Conservation (phyloP, 2,888 invertebrate genomes). For the Ariolimax columbianus region DNA sequence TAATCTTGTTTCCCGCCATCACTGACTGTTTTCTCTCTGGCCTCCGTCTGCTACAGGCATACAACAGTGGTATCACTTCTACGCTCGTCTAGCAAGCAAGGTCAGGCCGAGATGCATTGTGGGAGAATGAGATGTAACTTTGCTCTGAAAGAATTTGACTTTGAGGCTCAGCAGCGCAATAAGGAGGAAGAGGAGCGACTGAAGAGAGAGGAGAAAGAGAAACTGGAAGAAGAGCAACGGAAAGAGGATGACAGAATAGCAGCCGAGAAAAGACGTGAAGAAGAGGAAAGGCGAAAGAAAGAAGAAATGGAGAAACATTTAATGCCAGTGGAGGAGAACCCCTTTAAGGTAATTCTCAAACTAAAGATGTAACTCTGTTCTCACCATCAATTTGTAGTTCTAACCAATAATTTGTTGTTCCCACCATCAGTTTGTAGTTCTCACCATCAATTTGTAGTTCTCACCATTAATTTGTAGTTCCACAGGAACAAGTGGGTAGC, state of each 20-base stretch:
- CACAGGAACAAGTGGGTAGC: too few species aligned
- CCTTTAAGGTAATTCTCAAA: constrained; percentile 27
- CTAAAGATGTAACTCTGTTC: not conserved
- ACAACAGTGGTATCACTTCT: constrained; percentile 70
- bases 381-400: too few species aligned
- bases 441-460: too few species aligned
- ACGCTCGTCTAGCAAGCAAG: constrained; percentile 62
- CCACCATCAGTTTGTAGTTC: too few species aligned
- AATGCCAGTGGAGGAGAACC: not conserved
- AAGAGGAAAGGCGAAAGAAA: constrained; percentile 10
- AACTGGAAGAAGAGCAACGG: not conserved
- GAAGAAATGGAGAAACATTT: constrained; percentile 4
- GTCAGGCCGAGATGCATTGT: constrained; percentile 75
- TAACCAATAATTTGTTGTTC: too few species aligned
- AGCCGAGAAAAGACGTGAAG: not conserved
- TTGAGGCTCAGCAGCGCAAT: constrained; percentile 37
- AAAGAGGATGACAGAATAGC: constrained; percentile 14
- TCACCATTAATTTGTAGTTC: too few species aligned
- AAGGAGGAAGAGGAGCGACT: constrained; percentile 19
- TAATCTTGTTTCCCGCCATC: too few species aligned
- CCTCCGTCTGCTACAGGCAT: constrained; percentile 37
- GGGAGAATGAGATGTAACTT: constrained; percentile 70
- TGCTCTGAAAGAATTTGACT: constrained; percentile 60
- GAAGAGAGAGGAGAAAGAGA: constrained; percentile 32
- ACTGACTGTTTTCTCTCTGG: not conserved